Conservation (phyloP, 2,113 vertebrate genomes). For the Phodopus roborovskii region DNA sequence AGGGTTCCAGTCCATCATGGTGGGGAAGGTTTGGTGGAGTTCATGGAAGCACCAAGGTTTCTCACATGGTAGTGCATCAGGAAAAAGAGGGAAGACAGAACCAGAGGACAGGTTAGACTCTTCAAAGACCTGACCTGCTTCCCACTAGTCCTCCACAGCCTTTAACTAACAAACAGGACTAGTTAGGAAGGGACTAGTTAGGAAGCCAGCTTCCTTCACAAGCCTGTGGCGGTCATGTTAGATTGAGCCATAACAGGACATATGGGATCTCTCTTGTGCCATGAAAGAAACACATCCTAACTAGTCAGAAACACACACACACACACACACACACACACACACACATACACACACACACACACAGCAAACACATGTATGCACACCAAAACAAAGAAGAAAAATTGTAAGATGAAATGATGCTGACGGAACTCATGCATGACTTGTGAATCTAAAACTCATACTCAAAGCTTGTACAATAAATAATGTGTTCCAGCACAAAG, state of each 20-base stretch:
- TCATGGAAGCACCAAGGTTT: not conserved
- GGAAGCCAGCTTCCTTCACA: not conserved
- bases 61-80: not conserved
- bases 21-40: not conserved
- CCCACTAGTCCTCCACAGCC: not conserved
- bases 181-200: not conserved
- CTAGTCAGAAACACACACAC: not conserved
- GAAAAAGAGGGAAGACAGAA: not conserved
- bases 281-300: not conserved
- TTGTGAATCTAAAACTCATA: not conserved
- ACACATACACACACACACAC: no score
- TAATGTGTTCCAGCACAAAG: not conserved
- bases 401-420: not conserved
- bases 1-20: not conserved
- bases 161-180: not conserved
- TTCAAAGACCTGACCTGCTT: not conserved
- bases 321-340: not conserved
- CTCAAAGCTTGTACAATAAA: not conserved
- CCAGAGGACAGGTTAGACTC: not conserved
- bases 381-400: not conserved
- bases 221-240: not conserved
- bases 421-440: not conserved
- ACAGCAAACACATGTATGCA: not conserved
- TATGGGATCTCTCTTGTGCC: not conserved
- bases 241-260: not conserved